Base-by-base conservation (phyloP, 2,888 invertebrate genomes). In the Diaphora mendica region DNA sequence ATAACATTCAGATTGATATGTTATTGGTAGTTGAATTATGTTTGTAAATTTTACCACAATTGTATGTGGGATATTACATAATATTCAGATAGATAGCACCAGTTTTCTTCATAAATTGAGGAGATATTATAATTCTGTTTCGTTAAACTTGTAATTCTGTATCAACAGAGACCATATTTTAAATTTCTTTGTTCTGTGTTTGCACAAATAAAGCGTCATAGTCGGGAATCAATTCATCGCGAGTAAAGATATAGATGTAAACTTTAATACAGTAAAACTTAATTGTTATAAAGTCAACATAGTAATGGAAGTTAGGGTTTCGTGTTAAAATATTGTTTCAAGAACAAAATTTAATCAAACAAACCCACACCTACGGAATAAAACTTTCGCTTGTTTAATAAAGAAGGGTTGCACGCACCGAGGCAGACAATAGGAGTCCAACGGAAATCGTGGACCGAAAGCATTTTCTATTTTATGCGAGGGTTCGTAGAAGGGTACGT, bases 381-480 rank as follows among this genome's bases (percentile, higher is more conserved):
- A 89, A 91, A 91, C 88, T 90, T 92, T 89, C 88, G 79, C 89
- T 87, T 87, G 87, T 88, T 87, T 87, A 89, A 87, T 88, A 86
- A 80, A 86, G 87, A 92, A 93, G 93, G 94, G 94, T 92, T 92
- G 92, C 89, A 91, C 90, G 91, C 91, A 91, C 88, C 88, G 88
- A 91, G 87, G 88, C 92, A 91, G 91, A 95, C 94, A 94, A 94
- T 94, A 84, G 91, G 85, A 88, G 86, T 80, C 89, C 86, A 89
- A 82, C 91, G 92, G 92, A 92, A 93, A 94, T 92, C 91, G 91
- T 87, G 85, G 84, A 90, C 90, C 89, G 89, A 92, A 91, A 91
- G 91, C 87, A 93, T 93, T 91, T 91, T 91, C 93, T 89, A 91
- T 92, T 94, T 94, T 91, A 92, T 92, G 90, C 83, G 91, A 92